A percentile compares a stretch with the other conserved stretches of the same genome.
Conservation (phyloP, 1,140 invertebrate genomes). For the Capitella teleta region DNA sequence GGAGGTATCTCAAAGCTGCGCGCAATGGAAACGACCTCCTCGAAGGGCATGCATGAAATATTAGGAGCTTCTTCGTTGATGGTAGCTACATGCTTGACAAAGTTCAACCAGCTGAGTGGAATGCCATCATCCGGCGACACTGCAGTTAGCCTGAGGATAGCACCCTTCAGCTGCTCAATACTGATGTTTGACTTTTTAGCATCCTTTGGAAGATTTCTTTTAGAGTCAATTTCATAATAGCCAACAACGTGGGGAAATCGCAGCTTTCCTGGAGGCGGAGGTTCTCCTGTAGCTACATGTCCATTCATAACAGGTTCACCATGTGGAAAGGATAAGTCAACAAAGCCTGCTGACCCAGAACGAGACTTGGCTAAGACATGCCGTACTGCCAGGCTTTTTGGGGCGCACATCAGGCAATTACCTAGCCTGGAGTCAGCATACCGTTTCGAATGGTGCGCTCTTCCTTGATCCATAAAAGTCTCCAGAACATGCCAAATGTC, state of each 20-base stretch:
- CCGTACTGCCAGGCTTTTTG: constrained; percentile 7
- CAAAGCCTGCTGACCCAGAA: constrained; percentile 11
- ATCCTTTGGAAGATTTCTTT: constrained; percentile 12
- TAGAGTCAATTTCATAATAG: constrained; percentile 13
- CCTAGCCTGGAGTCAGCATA: constrained; percentile 8
- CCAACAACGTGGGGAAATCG: constrained; percentile 11
- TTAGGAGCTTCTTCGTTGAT: constrained; percentile 12
- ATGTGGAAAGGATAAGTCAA: constrained; percentile 13
- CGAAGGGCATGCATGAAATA: constrained; percentile 11
- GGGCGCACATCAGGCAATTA: constrained; percentile 10
- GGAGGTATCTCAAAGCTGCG: constrained; percentile 13
- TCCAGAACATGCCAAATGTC: constrained; percentile 12
- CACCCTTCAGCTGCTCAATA: constrained; percentile 14
- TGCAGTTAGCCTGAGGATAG: constrained; percentile 8
- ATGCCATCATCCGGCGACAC: constrained; percentile 4
- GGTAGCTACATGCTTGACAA: constrained; percentile 10
- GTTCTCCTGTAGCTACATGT: constrained; percentile 5
- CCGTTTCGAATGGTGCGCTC: constrained; percentile 8
- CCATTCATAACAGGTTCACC: constrained; percentile 12
- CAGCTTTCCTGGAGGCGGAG: background rate
- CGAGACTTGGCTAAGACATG: constrained; percentile 8
- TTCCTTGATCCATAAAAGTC: constrained; percentile 10
- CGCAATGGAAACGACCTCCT: constrained; percentile 13
- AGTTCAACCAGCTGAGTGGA: constrained; percentile 11
- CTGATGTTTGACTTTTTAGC: constrained; percentile 12